A percentile compares a stretch with the other conserved stretches of the same genome.
These are phyloP conservation scores for Sinelater perroti DNA, from an alignment of 2,888 invertebrate species.

Conservation along the genomic window DNA sequence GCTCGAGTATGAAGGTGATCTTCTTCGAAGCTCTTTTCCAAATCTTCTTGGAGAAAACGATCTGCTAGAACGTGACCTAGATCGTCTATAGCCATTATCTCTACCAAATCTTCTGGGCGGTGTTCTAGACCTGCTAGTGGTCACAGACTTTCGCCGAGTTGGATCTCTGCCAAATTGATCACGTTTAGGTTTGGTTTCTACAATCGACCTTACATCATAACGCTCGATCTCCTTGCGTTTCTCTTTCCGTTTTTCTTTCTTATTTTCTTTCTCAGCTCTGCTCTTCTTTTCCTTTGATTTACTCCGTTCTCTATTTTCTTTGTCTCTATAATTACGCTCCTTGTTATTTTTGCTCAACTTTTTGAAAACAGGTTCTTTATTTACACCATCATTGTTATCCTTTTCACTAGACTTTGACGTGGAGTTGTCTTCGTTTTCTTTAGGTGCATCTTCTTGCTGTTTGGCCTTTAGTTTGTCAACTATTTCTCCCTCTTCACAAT, in stretches of 20 bases:
- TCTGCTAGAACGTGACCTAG: constrained; percentile 42
- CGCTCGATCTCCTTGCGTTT: constrained; percentile 82
- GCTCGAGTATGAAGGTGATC: constrained; percentile 23
- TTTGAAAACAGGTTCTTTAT: constrained; percentile 71
- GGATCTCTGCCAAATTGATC: constrained; percentile 84
- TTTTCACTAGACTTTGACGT: constrained; percentile 60
- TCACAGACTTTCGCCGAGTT: constrained; percentile 46
- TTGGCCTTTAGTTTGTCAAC: constrained; percentile 58
- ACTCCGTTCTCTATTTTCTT: constrained; percentile 60
- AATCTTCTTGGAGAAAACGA: constrained; percentile 22
- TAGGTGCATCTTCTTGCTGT: constrained; percentile 48
- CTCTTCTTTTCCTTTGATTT: constrained; percentile 57
- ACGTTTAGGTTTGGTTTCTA: constrained; percentile 71
- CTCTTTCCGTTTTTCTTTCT: constrained; percentile 62
- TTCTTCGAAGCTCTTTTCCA: constrained; percentile 3
- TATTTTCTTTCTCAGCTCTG: constrained; percentile 50
- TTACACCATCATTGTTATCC: constrained; percentile 62
- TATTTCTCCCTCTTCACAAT: constrained; percentile 69
- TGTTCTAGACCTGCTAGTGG: constrained; percentile 46
- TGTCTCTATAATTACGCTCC: constrained; percentile 80
- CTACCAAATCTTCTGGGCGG: constrained; percentile 35
- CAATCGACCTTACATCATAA: constrained; percentile 83
- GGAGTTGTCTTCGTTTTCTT: constrained; percentile 55
- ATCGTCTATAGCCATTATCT: constrained; percentile 42
- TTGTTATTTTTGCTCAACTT: constrained; percentile 81